Base-by-base conservation (phyloP, 2,888 invertebrate species). In the Pherbina coryleti region DNA sequence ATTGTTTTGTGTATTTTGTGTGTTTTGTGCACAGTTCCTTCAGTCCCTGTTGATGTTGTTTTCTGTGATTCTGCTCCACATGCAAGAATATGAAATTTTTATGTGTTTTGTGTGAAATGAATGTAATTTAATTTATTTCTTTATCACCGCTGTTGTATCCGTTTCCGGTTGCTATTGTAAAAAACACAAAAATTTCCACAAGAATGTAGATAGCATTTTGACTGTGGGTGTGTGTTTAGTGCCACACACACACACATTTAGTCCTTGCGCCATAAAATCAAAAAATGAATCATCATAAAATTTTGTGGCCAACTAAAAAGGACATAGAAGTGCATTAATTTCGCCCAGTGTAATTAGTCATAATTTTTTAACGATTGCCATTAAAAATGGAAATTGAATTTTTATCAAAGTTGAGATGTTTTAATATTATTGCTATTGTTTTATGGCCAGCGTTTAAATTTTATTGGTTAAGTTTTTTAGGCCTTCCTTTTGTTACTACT, bases 311-410 rank as follows among this genome's bases (percentile, higher is more conserved):
- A 14, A 60, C 4, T 11, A 8, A 60, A 60, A 60, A 11, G 25
- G 5, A 3, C 57, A 60, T 25, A 9, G 5, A 28, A 28, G 25
- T 28, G 60, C 60, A 60, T 28, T 60, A 60, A 60, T 60, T 60
- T 60, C 60, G 60, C 22, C 28, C 28, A 60, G 25, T 22, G 60
- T 60, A 60, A 60, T 60, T 60, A 60, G 60, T 60, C 60, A 28
- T 60, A 60, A 60, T 60, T 60, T 60, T 60, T 60, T 60, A n/a
- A 60, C 60, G 60, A 60, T 60, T 60, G 60, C 60, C 25, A 22
- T 22, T 19, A 11, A 44, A 44, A 44, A 28, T 11, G 28, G 25
- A 28, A 60, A 60, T 28, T 60, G 11, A 28, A 60, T 60, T 60
- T 60, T 60, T 60, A 60, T 28, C 60, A 60, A 60, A 60, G 17